Base-by-base conservation (phyloP, 1,140 invertebrate genomes). In the Trichogramma pretiosum region DNA sequence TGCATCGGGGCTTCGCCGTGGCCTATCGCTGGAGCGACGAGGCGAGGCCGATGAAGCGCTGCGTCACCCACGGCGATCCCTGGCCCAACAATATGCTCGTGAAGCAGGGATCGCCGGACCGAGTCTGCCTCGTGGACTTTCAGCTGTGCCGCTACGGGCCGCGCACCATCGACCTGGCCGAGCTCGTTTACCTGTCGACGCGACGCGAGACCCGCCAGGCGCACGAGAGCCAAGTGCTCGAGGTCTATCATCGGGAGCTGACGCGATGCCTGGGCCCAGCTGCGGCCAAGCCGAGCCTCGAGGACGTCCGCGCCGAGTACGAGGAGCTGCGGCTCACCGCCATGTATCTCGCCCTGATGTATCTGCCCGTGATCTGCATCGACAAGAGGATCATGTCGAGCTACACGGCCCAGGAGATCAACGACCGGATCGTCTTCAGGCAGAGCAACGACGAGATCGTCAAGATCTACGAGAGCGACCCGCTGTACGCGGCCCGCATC, bases 261-360 rank as follows among this genome's bases (percentile, higher is more conserved):
- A 5, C 9, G 32, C 9, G 32, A 34, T n/a, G 32, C 24, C n/a
- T 28, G 24, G 11, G 32, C 32, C n/a, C n/a, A n/a, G n/a, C n/a
- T n/a, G n/a, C n/a, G n/a, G n/a, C n/a, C n/a, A 28, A 28, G 11
- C 65, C 66, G 0, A 11, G 57, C 2, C 66, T 59, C 61, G 46
- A 42, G 0, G 63, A 69, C 35, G 28, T 70, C 19, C 7, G 61
- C 2, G 28, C 59, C 22, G 57, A 61, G 5, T 53, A 65, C 3
- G 57, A 69, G 11, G 65, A 67, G 18, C 56, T 66, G 16, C 61
- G 52, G 14, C 35, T 67, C 3, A 58, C 49, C 16, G 63, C 59
- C 2, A 13, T 60, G 17, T 53, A 62, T 5, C 56, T 55, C 0
- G 62, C 64, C 0, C 37, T 48, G 0, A 19, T 64, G 5, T 67